These are phyloP conservation scores for Lepilemur septentrionalis DNA, from an alignment of 2,797 vertebrate species.

Conservation along the genomic window DNA sequence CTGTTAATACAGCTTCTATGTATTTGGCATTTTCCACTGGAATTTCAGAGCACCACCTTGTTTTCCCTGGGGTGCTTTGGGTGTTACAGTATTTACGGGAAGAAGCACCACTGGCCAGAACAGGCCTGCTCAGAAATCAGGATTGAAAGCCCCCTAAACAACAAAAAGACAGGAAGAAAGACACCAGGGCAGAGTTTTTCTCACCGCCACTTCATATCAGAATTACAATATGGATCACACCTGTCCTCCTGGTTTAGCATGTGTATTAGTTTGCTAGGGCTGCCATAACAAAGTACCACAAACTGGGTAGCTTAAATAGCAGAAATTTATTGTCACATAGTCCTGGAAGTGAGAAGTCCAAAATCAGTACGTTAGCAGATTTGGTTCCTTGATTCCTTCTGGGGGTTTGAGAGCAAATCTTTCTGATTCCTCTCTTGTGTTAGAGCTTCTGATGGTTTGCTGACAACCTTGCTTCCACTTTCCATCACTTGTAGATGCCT, in stretches of 20 bases:
- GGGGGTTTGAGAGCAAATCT: background rate
- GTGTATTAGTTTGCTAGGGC: background rate
- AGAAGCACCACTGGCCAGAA: background rate
- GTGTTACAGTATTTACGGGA: background rate
- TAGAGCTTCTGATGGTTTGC: background rate
- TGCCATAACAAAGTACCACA: background rate
- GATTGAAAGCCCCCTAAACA: background rate
- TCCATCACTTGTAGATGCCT: background rate
- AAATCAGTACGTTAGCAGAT: background rate
- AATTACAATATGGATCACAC: background rate
- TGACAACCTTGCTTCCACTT: accelerated
- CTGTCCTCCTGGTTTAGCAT: background rate
- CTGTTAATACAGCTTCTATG: background rate
- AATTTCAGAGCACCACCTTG: background rate
- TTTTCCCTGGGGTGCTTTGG: background rate
- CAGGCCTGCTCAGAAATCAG: background rate
- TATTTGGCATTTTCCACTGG: background rate
- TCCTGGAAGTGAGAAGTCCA: background rate
- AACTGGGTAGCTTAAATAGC: accelerated
- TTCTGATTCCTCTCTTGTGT: accelerated
- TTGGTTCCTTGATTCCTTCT: background rate
- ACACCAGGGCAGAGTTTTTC: background rate
- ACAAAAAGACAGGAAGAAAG: background rate
- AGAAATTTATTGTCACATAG: accelerated
- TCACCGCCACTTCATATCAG: background rate